phyloP scores from a whole-genome alignment of 2,888 invertebrate species.

The Acholoe squamosa region DNA sequence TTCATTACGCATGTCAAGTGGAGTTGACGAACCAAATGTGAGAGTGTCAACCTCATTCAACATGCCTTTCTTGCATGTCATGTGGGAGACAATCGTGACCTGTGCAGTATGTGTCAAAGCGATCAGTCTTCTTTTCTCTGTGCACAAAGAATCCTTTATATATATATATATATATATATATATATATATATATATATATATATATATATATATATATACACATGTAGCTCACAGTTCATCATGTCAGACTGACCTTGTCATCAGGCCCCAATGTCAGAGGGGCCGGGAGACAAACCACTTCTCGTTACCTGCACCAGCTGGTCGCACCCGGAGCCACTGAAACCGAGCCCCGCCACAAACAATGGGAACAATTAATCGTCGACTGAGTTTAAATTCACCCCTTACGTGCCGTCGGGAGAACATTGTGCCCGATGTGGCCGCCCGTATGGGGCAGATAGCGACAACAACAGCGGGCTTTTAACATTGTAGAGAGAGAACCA shows the following conservation, averaged over 20 bases:
- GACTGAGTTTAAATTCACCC: neutral
- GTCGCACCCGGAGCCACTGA: conserved; percentile 21
- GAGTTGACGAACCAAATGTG: too few species aligned
- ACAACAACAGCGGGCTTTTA: neutral
- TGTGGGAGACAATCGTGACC: too few species aligned
- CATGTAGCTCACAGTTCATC: too few species aligned
- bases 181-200: too few species aligned
- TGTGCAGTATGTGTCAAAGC: too few species aligned
- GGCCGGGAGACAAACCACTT: neutral
- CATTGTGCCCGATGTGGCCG: neutral
- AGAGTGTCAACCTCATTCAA: too few species aligned
- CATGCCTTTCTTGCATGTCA: too few species aligned
- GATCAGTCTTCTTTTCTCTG: too few species aligned
- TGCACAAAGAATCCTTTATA: too few species aligned
- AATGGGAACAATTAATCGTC: conserved; percentile 1
- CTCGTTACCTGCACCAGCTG: conserved; percentile 23
- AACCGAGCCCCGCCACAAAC: neutral
- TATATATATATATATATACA: too few species aligned
- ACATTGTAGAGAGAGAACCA: neutral
- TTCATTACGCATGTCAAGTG: too few species aligned
- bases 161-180: too few species aligned
- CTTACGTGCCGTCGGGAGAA: neutral
- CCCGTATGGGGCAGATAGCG: conserved; percentile 25
- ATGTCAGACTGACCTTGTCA: neutral
- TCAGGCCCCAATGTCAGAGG: neutral